A percentile compares a stretch with the other conserved stretches of the same genome.
phyloP scores from a whole-genome alignment of 2,113 vertebrate genomes.

The Nipponia nippon region DNA sequence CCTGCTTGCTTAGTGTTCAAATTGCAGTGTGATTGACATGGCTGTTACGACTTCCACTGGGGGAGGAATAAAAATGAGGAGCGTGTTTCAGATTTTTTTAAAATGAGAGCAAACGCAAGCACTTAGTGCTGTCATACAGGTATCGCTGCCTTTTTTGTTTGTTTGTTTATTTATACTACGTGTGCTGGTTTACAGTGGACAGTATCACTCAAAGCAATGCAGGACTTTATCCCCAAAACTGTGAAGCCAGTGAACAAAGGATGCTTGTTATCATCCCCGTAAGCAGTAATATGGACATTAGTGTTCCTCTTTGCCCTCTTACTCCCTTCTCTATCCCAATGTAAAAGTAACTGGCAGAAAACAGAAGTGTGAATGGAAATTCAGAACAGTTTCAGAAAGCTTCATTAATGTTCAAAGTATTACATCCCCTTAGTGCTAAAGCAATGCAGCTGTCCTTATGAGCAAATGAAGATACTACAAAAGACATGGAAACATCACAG shows the following conservation, averaged over 20 bases:
- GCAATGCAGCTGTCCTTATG: background rate
- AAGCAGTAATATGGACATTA: accelerated
- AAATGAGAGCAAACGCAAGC: background rate
- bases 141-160: too few relatives aligned
- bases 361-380: background rate
- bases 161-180: background rate
- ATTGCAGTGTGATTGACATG: accelerated
- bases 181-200: background rate
- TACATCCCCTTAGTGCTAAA: background rate
- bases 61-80: background rate
- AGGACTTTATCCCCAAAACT: background rate
- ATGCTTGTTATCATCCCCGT: background rate
- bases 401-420: background rate
- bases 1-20: background rate
- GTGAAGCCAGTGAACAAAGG: background rate
- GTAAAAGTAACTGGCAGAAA: background rate
- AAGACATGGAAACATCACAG: background rate
- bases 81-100: background rate
- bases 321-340: background rate
- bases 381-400: background rate
- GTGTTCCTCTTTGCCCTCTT: background rate
- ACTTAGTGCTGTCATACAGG: background rate
- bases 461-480: background rate
- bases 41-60: background rate
- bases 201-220: background rate